Percentiles rank a stretch among this genome's conserved stretches.
phyloP scores from a whole-genome alignment of 2,113 vertebrate species.

The Callopanchax toddi region DNA sequence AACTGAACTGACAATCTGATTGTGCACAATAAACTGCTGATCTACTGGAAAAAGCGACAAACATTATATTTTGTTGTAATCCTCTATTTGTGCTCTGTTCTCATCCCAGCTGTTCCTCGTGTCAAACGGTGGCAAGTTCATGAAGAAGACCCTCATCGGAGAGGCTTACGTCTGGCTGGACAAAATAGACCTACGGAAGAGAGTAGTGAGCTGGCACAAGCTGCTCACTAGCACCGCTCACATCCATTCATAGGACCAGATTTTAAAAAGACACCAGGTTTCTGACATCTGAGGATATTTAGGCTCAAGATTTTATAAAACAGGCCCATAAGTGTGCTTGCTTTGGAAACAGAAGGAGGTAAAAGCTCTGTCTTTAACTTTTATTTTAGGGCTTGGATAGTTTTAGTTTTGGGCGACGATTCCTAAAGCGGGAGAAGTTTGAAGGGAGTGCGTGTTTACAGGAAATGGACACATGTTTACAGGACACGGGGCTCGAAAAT shows the following conservation, averaged over 20 bases:
- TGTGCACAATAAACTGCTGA: no score
- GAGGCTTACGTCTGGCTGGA: slow-evolving; percentile 99
- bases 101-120: slow-evolving; percentile 90
- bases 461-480: slow-evolving; percentile 66
- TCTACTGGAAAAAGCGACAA: no score
- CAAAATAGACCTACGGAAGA: slow-evolving; percentile 97
- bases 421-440: no score
- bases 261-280: slow-evolving; percentile 4
- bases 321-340: slow-evolving; percentile 9
- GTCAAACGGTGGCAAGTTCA: slow-evolving; percentile 97
- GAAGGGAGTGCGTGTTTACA: slow-evolving; percentile 58
- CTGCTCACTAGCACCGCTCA: slow-evolving; percentile 92
- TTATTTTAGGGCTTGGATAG: slow-evolving; percentile 37
- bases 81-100: background rate
- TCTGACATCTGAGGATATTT: slow-evolving; percentile 11
- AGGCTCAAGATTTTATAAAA: slow-evolving; percentile 25
- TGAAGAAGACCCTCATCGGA: slow-evolving; percentile 98
- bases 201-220: slow-evolving; percentile 99
- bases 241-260: slow-evolving; percentile 82
- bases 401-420: slow-evolving; percentile 16
- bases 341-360: background rate
- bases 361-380: slow-evolving; percentile 22
- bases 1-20: no score
- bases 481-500: slow-evolving; percentile 52
- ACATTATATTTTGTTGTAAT: no score